Base-by-base conservation (phyloP, 2,888 invertebrate genomes). In the Liodrosophila aerea region DNA sequence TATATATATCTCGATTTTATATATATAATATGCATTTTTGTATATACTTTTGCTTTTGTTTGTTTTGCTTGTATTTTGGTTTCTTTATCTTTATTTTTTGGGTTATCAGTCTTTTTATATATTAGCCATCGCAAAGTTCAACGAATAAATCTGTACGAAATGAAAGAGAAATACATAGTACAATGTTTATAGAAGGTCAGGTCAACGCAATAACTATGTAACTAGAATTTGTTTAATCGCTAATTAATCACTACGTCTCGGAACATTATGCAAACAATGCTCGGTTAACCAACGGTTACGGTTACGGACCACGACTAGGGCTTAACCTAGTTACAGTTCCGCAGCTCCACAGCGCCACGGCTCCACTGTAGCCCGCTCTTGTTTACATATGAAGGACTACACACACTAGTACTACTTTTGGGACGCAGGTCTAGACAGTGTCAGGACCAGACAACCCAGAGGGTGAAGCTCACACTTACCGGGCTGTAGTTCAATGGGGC, bases 401-500 rank as follows among this genome's bases (percentile, higher is more conserved):
- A n/a, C n/a, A 5, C 9, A 37, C 36, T 37, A 37, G 36, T 9
- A 37, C 36, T 37, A 16, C 12, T 7, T 7, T 1, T 34, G 9
- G 16, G 13, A 9, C 13, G 12, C 11, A 12, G n/a, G 36, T 8
- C 36, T 12, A 13, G 15, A 7, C 22, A 4, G 22, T 3, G 22
- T 7, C 15, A 5, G 33, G n/a, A 33, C 4, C 4, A n/a, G 12
- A 4, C 13, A 3, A n/a, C 30, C 30, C n/a, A n/a, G n/a, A n/a
- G n/a, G n/a, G n/a, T 30, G 9, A 13, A 18, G 39, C n/a, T 11
- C 9, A 33, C 30, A 93, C 95, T 94, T 92, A 96, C 96, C 93
- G 96, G 96, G 93, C 95, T 96, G 91, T 96, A 96, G 92, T 96
- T 96, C 92, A 96, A 94, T 91, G 96, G 96, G 89, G 96, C 96